Evolutionary conservation across 37 sponge, comb jelly and placozoan species (phyloP).

Genomic region (Cliona cf. orientalis): DNA sequence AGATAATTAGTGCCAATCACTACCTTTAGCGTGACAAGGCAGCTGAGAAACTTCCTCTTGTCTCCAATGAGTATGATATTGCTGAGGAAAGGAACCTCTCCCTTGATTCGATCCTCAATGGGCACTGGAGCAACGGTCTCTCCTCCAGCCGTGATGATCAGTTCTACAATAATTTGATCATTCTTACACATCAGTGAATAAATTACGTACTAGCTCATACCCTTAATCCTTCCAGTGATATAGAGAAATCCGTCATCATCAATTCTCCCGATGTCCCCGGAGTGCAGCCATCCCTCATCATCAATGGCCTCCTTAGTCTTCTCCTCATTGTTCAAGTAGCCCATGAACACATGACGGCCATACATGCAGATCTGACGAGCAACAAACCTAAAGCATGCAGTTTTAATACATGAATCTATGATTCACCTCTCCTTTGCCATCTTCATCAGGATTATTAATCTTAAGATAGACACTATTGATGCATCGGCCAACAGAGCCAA

Average conservation of each 20-base stretch:
- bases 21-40: conserved; percentile 84
- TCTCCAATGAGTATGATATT: conserved; percentile 87
- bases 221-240: conserved; percentile 80
- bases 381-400: no score
- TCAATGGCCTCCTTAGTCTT: conserved; percentile 90
- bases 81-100: conserved; percentile 86
- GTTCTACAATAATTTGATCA: conserved; percentile 63
- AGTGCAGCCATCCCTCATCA: conserved; percentile 92
- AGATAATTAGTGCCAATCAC: no score
- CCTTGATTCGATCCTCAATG: conserved; percentile 75
- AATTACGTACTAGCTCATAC: no score
- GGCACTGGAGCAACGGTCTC: conserved; percentile 86
- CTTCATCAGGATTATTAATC: conserved; percentile 79
- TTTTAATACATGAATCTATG: no score
- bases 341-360: conserved; percentile 96
- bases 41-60: conserved; percentile 77
- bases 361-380: conserved; percentile 58
- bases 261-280: conserved; percentile 86
- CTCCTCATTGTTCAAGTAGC: conserved; percentile 86
- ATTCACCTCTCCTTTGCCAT: conserved; percentile 91
- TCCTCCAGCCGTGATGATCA: conserved; percentile 91
- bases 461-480: conserved; percentile 69
- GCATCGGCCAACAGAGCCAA: conserved; percentile 67
- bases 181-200: no score
- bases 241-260: conserved; percentile 76